Percentiles rank a stretch among this genome's conserved stretches.
phyloP scores from a whole-genome alignment of 1,140 invertebrate species.

The Lucilia cuprina region DNA sequence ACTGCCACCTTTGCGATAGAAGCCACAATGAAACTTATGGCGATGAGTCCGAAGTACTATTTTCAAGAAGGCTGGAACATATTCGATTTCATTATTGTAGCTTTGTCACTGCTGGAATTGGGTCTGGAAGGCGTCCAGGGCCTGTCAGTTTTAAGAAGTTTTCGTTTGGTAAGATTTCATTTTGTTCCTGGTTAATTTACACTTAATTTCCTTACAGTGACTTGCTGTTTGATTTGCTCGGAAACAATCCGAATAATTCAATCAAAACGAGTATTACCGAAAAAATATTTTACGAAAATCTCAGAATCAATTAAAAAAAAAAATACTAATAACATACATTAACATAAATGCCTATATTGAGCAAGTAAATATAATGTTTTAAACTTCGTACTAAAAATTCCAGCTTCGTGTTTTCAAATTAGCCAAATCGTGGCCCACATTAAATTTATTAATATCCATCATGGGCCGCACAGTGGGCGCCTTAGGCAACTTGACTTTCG shows the following conservation, averaged over 20 bases:
- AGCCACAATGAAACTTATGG: slow-evolving; percentile 93
- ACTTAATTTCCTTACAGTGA: slow-evolving; percentile 12
- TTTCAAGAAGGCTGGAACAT: slow-evolving; percentile 99
- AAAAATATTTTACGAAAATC: background rate
- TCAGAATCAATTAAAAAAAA: background rate
- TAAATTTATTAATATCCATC: slow-evolving; percentile 98
- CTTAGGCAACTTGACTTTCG: slow-evolving; percentile 96
- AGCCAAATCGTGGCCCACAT: slow-evolving; percentile 98
- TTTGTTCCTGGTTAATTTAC: background rate
- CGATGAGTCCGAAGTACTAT: slow-evolving; percentile 96
- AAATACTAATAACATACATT: slow-evolving; percentile 41
- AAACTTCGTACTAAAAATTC: slow-evolving; percentile 54
- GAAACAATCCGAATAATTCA: background rate
- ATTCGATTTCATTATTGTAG: slow-evolving; percentile 98
- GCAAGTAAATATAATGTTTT: background rate
- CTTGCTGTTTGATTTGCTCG: background rate
- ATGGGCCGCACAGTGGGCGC: slow-evolving; percentile 98
- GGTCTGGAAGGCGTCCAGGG: slow-evolving; percentile 92
- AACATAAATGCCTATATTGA: too few species aligned
- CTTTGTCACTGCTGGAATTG: slow-evolving; percentile 92
- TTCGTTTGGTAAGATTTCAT: slow-evolving; percentile 87
- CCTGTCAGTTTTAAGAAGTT: slow-evolving; percentile 94
- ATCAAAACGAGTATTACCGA: background rate
- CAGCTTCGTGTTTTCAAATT: slow-evolving; percentile 99
- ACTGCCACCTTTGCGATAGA: slow-evolving; percentile 97